Evolutionary conservation across 2,113 vertebrate genomes (phyloP).

Genomic region (Felis catus): F.catus_Fca126_mat1.0 CM031419.1:161912501-161913000

Average conservation of each 20-base stretch:
- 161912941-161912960: neutral
- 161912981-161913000: neutral
- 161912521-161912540: conserved; percentile 43
- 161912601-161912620: conserved; percentile 72
- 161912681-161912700: conserved; percentile 80
- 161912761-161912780: conserved; percentile 83
- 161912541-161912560: conserved; percentile 55
- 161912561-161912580: conserved; percentile 66
- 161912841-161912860: conserved; percentile 69
- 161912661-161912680: conserved; percentile 70
- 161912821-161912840: conserved; percentile 79
- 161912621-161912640: conserved; percentile 63
- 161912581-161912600: conserved; percentile 62
- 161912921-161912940: conserved; percentile 20
- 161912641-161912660: conserved; percentile 62
- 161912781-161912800: conserved; percentile 83
- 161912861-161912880: conserved; percentile 74
- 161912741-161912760: conserved; percentile 83
- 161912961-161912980: neutral
- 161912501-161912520: neutral
- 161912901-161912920: neutral
- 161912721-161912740: conserved; percentile 84
- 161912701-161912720: conserved; percentile 74
- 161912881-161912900: conserved; percentile 10
- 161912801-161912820: conserved; percentile 81